Conservation (phyloP, 1,140 invertebrate genomes). For the Lordiphosa collinella region DNA sequence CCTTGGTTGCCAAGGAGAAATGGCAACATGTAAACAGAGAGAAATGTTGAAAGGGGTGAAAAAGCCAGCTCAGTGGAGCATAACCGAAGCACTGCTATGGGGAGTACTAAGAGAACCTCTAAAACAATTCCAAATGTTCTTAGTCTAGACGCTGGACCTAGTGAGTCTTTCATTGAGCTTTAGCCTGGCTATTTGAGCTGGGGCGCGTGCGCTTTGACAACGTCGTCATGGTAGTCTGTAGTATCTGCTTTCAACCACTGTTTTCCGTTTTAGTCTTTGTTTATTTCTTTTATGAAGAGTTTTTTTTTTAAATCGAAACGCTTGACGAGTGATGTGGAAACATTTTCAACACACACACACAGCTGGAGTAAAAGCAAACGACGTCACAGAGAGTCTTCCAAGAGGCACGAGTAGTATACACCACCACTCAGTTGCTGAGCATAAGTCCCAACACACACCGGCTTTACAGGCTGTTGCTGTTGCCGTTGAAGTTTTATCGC, state of each 20-base stretch:
- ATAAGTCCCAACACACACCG: constrained; percentile 61
- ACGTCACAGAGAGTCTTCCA: constrained; percentile 61
- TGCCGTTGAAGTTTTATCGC: constrained; percentile 36
- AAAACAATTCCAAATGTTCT: constrained; percentile 3
- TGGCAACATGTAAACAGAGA: constrained; percentile 55
- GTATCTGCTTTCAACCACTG: constrained; percentile 61
- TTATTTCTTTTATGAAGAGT: constrained; percentile 45
- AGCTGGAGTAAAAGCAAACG: constrained; percentile 32
- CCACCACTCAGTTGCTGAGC: constrained; percentile 26
- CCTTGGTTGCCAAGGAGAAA: constrained; percentile 54
- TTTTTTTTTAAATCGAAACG: constrained; percentile 65
- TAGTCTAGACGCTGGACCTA: constrained; percentile 5
- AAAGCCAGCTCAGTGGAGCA: constrained; percentile 48
- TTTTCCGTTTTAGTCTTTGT: constrained; percentile 33
- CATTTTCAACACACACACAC: constrained; percentile 69
- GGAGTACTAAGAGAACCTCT: too few relatives aligned
- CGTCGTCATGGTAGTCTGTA: constrained; percentile 52
- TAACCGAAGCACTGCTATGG: constrained; percentile 21
- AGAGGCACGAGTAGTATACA: constrained; percentile 18
- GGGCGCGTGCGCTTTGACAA: constrained; percentile 65
- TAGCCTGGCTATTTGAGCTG: constrained; percentile 52
- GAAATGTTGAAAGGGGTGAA: constrained; percentile 19
- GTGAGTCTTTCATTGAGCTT: constrained; percentile 9
- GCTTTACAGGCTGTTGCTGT: constrained; percentile 72
- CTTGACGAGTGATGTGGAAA: constrained; percentile 80